Evolutionary conservation across 2,888 invertebrate genomes (phyloP), one percentile per base, ranked within the genome.

Genomic region (Andrena minutula): DNA sequence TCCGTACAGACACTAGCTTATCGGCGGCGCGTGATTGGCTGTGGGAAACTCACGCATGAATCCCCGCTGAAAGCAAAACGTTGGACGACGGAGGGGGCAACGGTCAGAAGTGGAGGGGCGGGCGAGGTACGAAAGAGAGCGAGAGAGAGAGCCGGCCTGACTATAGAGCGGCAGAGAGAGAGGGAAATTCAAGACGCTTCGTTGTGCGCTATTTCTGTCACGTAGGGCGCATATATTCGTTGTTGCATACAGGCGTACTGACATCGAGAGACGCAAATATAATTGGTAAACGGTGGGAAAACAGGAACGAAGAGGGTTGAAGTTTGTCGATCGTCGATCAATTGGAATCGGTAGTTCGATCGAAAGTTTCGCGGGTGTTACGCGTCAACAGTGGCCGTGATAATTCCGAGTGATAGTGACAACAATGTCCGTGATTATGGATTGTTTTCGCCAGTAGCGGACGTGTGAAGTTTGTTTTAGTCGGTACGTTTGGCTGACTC

Each of bases 381-480:
- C 56, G 10, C 56, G 76, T 83, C 76, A 82, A 84, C 82, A 77
- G 84, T 85, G 82, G 76, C 71, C 75, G 83, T 84, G 72, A 75
- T 82, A 80, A 78, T 84, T 75, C 23, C 64, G 35, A 84, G 77
- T 82, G 83, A 70, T 53, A 83, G 86, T 81, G 88, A 87, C 86
- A 89, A 91, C 86, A 87, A 93, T 93, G 92, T 91, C 89, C 83
- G 89, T 89, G 89, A 91, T 90, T 88, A 93, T 93, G 93, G 93
- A 93, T 93, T 92, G 91, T 92, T 90, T 90, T 90, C 89, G 88
- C 84, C 91, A 92, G 88, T 92, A 93, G 90, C 91, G 90, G 89
- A 89, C 79, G 79, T 75, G 63, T 64, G 66, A 80, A 66, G 69
- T 73, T 77, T 61, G 20, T 71, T 69, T 41, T 69, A 63, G 65